These are phyloP conservation scores for Drosophila murphyi DNA, from an alignment of 1,140 invertebrate genomes.

Conservation along the genomic window DNA sequence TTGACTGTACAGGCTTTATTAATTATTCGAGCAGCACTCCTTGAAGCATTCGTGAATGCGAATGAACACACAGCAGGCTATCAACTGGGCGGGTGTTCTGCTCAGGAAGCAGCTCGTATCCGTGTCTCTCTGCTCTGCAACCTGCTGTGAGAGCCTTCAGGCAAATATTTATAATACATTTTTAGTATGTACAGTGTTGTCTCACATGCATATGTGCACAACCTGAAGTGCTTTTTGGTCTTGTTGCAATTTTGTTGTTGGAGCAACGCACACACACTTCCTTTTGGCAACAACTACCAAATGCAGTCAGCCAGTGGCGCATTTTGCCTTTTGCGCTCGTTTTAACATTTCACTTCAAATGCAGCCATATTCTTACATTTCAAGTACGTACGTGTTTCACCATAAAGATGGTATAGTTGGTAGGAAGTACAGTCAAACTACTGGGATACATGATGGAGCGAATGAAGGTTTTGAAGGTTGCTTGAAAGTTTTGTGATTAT, in stretches of 20 bases:
- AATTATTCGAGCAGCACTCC: slow-evolving; percentile 58
- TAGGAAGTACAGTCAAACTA: slow-evolving; percentile 32
- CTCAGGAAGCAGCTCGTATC: slow-evolving; percentile 40
- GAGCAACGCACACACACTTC: slow-evolving; percentile 10
- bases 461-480: too few species aligned
- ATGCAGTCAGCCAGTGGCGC: slow-evolving; percentile 28
- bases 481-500: neutral
- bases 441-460: neutral
- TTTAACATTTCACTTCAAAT: slow-evolving; percentile 46
- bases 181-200: slow-evolving; percentile 37
- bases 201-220: slow-evolving; percentile 27
- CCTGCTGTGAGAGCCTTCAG: slow-evolving; percentile 30
- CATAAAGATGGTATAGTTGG: slow-evolving; percentile 15
- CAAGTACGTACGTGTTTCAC: slow-evolving; percentile 48
- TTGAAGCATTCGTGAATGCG: neutral
- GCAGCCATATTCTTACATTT: slow-evolving; percentile 52
- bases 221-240: neutral
- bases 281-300: slow-evolving; percentile 2
- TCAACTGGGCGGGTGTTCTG: slow-evolving; percentile 14
- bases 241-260: slow-evolving; percentile 14
- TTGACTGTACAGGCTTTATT: slow-evolving; percentile 60
- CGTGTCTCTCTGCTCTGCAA: slow-evolving; percentile 10
- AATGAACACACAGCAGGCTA: slow-evolving; percentile 16
- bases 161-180: slow-evolving; percentile 55
- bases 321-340: slow-evolving; percentile 29